Evolutionary conservation across 23 tunicate species (phyloP).

Genomic region (Clavelina lepadiformis): DNA sequence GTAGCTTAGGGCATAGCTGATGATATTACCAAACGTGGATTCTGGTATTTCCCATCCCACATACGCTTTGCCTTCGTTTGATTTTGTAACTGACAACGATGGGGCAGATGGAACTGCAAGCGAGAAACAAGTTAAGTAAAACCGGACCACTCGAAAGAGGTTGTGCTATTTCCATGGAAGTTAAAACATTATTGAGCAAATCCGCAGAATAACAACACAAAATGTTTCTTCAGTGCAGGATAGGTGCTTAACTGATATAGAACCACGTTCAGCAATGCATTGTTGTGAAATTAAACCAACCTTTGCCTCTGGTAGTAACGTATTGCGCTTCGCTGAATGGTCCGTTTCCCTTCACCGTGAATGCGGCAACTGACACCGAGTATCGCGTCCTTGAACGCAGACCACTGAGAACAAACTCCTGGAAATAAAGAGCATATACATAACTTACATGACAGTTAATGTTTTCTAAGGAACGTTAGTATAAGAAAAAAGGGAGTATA

Average conservation of each 20-base stretch:
- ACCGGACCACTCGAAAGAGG: no score
- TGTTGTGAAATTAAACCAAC: conserved; percentile 15
- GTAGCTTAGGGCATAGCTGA: conserved; percentile 42
- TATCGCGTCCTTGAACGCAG: conserved; percentile 53
- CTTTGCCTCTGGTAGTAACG: conserved; percentile 60
- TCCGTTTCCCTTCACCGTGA: conserved; percentile 63
- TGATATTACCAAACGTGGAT: conserved; percentile 22
- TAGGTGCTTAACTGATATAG: no score
- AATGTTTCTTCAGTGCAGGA: no score
- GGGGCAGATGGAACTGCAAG: conserved; percentile 47
- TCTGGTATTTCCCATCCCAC: conserved; percentile 48
- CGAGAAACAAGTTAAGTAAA: conserved; percentile 1
- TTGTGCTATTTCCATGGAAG: no score
- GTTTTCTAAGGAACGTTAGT: no score
- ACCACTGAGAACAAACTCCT: conserved; percentile 34
- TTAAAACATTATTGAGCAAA: no score
- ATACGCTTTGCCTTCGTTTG: conserved; percentile 17
- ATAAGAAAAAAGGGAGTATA: no score
- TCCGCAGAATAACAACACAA: no score
- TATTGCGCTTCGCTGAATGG: conserved; percentile 30
- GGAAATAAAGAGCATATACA: no score
- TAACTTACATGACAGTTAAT: no score
- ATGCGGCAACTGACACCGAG: conserved; percentile 53
- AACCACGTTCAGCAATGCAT: no score
- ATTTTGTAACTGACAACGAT: background rate